Base-by-base conservation (phyloP, 2,888 invertebrate genomes). In the Neoascia interrupta region DNA sequence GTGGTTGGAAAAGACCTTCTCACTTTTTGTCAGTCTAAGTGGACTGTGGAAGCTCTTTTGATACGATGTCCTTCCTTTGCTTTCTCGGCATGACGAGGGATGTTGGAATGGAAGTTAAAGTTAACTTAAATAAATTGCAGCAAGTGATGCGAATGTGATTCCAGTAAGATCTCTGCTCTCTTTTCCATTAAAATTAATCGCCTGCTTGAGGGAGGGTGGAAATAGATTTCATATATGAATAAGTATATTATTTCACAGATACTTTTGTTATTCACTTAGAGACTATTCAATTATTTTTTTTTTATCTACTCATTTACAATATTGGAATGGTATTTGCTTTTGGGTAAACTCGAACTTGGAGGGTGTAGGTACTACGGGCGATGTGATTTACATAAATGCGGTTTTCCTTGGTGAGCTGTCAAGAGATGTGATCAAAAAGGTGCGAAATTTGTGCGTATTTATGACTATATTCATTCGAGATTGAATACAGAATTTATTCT, bases 231-330 rank as follows among this genome's bases (percentile, higher is more conserved):
- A 28, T 26, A 16, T 43, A 21, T 13, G 26, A 26, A 23, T 47
- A 23, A 18, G 16, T 37, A 36, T 41, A 45, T 45, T 15, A 34
- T 18, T n/a, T n/a, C 6, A 23, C 6, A 13, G 36, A 39, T 56
- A 8, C 1, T 13, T 45, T 66, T n/a, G 13, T 26, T 6, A 10
- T 18, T 31, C 18, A 15, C 56, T 49, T 68, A 41, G 26, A 16
- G 23, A 64, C 51, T 63, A 63, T 16, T 21, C 34, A 58, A 51
- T 60, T 60, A 43, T 23, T 39, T 58, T 18, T n/a, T n/a, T 34
- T 49, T 69, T 51, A 43, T 34, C 58, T 51, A 69, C n/a, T 49
- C 36, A 51, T 60, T 34, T 41, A 66, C 66, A 58, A 34, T 6
- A 13, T 8, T 47, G 21, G 45, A 16, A 28, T 19, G 56, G 18